Conservation (phyloP, 2,797 vertebrate genomes). For the Sebastiscus albofasciatus region DNA sequence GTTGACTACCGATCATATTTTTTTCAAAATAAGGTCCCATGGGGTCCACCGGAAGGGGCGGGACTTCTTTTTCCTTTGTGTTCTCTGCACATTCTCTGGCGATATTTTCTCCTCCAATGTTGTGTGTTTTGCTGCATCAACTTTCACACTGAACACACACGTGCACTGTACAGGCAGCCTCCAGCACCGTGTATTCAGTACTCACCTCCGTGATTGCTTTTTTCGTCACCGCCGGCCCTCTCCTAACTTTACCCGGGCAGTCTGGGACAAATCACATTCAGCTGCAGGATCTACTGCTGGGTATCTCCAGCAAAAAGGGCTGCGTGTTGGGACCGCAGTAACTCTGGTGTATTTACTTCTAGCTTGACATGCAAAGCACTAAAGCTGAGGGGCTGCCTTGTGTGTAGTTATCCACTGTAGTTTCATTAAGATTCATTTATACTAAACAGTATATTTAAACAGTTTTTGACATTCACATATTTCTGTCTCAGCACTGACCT, state of each 20-base stretch:
- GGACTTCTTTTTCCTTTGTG: background rate
- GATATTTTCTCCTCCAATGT: background rate
- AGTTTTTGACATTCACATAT: background rate
- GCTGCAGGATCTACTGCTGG: constrained; percentile 13
- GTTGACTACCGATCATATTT: too few relatives aligned
- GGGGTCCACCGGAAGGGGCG: too few relatives aligned
- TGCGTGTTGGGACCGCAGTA: background rate
- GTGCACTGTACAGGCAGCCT: background rate
- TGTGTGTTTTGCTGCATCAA: constrained; percentile 12
- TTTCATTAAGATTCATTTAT: background rate
- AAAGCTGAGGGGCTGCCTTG: background rate
- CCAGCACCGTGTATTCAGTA: background rate
- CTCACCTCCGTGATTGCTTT: constrained; percentile 9
- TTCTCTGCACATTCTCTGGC: constrained; percentile 1
- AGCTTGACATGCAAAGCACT: background rate
- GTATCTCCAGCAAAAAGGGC: background rate
- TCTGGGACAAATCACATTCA: constrained; percentile 3
- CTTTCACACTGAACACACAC: background rate
- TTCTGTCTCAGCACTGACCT: constrained; percentile 2
- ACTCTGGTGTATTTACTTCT: background rate
- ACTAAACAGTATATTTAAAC: background rate
- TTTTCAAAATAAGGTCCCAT: too few relatives aligned
- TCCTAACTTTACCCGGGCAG: background rate
- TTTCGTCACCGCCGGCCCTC: background rate
- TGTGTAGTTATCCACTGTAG: background rate